Conservation (phyloP, 2,797 vertebrate genomes). For the Sternotherus odoratus region DNA sequence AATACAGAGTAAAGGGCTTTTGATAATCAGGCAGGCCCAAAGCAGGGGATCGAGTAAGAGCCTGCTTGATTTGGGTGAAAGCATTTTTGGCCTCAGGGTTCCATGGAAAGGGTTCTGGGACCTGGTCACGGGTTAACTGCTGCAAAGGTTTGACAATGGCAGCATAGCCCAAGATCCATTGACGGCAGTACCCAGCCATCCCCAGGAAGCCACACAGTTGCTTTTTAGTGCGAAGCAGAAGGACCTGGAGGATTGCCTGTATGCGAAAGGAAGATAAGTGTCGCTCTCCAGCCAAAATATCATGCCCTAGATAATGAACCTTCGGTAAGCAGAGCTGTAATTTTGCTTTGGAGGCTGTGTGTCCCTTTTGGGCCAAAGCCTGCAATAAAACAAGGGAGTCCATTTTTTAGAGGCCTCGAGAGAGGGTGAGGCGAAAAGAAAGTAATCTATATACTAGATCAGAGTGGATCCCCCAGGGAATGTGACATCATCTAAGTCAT, state of each 20-base stretch:
- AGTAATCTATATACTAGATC: neutral
- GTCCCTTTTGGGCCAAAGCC: neutral
- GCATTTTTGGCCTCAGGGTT: neutral
- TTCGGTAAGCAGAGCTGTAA: neutral
- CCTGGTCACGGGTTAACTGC: too few relatives aligned
- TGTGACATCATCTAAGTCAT: neutral
- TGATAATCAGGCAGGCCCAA: neutral
- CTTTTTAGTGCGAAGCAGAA: too few relatives aligned
- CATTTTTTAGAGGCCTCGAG: too few relatives aligned
- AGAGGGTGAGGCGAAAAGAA: neutral
- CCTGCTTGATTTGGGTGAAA: neutral
- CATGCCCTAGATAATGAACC: too few relatives aligned
- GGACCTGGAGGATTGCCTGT: too few relatives aligned
- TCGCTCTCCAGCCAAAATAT: too few relatives aligned
- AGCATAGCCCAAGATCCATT: neutral
- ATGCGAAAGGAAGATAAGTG: too few relatives aligned
- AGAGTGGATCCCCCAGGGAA: neutral
- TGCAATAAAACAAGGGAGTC: neutral
- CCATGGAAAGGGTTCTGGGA: neutral
- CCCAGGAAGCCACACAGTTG: neutral
- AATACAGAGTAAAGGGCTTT: neutral
- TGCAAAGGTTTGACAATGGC: neutral
- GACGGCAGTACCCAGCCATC: neutral
- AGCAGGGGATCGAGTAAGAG: neutral
- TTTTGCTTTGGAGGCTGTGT: neutral